Percentiles rank a stretch among this genome's conserved stretches.
Evolutionary conservation across 2,113 vertebrate species (phyloP).

Genomic region (Hydropotes inermis): DNA sequence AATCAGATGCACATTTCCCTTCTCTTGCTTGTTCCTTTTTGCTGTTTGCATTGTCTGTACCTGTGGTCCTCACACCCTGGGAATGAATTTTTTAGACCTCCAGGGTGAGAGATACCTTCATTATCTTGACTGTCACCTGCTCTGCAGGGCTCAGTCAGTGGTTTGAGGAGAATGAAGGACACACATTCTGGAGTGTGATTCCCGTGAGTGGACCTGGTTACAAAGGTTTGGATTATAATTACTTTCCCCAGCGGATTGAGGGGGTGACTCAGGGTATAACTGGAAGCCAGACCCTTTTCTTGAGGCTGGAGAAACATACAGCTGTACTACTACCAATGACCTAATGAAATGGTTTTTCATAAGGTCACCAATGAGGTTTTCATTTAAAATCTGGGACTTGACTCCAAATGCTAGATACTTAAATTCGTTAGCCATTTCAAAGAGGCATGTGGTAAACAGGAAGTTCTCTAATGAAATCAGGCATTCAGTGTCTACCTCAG

Average conservation of each 20-base stretch:
- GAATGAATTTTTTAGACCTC: background rate
- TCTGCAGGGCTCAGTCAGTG: background rate
- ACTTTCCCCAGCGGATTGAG: background rate
- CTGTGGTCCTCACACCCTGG: slow-evolving; percentile 4
- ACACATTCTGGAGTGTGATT: background rate
- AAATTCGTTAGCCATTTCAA: slow-evolving; percentile 65
- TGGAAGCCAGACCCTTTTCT: background rate
- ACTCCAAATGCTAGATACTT: slow-evolving; percentile 49
- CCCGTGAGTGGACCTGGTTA: background rate
- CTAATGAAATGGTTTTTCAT: slow-evolving; percentile 36
- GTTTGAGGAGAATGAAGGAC: background rate
- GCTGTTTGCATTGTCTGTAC: background rate
- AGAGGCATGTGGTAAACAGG: slow-evolving; percentile 56
- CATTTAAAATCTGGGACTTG: slow-evolving; percentile 54
- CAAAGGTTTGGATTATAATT: background rate
- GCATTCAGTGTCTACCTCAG: slow-evolving; percentile 50
- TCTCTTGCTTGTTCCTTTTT: background rate
- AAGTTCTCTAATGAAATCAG: slow-evolving; percentile 48
- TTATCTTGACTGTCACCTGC: background rate
- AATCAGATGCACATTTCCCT: slow-evolving; percentile 51
- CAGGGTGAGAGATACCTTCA: background rate
- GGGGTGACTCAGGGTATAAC: background rate
- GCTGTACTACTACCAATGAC: background rate
- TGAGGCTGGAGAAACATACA: background rate
- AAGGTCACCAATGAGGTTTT: slow-evolving; percentile 54